phyloP scores from a whole-genome alignment of 2,113 vertebrate genomes.

The Ochotona princeps region DNA sequence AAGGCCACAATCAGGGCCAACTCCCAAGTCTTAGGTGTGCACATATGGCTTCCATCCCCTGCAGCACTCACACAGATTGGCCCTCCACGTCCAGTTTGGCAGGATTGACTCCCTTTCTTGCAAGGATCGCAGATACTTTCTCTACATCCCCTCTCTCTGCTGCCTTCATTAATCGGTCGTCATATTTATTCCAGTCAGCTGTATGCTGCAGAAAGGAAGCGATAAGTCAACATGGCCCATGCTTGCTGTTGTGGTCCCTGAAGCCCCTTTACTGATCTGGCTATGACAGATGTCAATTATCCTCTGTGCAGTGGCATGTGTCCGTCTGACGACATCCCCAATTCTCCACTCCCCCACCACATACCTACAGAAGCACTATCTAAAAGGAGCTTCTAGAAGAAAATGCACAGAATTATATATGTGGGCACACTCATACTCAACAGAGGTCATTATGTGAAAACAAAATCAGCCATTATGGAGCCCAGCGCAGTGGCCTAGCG shows the following conservation, averaged over 20 bases:
- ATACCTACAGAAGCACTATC: background rate
- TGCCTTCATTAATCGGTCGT: conserved; percentile 98
- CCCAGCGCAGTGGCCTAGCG: too few relatives aligned
- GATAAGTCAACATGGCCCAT: background rate
- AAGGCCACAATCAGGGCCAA: too few relatives aligned
- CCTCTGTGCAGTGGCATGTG: background rate
- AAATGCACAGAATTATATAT: background rate
- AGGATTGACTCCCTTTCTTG: conserved; percentile 95
- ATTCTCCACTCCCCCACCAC: background rate
- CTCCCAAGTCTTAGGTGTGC: background rate
- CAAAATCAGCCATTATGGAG: too few relatives aligned
- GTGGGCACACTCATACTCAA: background rate
- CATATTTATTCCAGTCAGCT: conserved; percentile 98
- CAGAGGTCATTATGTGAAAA: background rate
- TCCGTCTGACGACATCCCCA: background rate
- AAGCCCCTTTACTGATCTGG: background rate
- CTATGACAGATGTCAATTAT: background rate
- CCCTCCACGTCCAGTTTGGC: conserved; percentile 97
- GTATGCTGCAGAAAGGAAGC: conserved; percentile 84
- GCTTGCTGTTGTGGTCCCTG: background rate
- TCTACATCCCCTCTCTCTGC: conserved; percentile 97
- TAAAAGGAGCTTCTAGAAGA: conserved; percentile 13
- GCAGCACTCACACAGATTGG: conserved; percentile 94
- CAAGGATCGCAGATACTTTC: conserved; percentile 94
- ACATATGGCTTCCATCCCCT: rapidly evolving